Conservation (phyloP, 1,140 invertebrate species). For the Psilanteris sp. region DNA sequence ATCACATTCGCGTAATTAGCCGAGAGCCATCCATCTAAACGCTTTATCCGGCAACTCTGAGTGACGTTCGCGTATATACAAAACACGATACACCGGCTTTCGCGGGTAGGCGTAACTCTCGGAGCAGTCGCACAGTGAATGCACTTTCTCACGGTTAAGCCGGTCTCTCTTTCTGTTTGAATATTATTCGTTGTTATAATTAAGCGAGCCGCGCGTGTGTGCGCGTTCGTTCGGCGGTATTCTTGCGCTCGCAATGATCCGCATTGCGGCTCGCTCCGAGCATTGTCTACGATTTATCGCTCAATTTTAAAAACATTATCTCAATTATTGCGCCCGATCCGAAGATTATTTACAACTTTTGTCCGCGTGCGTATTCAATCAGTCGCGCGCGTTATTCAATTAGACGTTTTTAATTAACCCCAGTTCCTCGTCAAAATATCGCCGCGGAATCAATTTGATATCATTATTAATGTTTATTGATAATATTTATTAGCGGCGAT, state of each 20-base stretch:
- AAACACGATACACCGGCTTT: conserved; percentile 60
- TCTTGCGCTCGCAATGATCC: conserved; percentile 8
- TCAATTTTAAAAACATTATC: conserved; percentile 36
- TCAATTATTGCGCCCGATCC: conserved; percentile 18
- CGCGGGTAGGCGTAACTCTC: conserved; percentile 66
- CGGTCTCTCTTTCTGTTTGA: conserved; percentile 53
- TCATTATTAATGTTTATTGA: background rate
- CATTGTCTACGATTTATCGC: conserved; percentile 42
- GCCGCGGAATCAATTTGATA: background rate
- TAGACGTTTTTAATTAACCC: background rate
- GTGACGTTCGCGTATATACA: conserved; percentile 59
- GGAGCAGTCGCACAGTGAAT: conserved; percentile 64
- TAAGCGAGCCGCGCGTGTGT: conserved; percentile 44
- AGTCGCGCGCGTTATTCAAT: too few species aligned
- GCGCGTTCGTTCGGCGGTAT: conserved; percentile 26
- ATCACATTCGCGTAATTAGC: conserved; percentile 62
- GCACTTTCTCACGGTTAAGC: conserved; percentile 67
- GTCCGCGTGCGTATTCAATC: too few species aligned
- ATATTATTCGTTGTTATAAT: conserved; percentile 68
- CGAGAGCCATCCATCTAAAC: conserved; percentile 58
- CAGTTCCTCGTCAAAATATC: too few species aligned
- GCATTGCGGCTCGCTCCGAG: conserved; percentile 6
- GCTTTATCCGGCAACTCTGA: conserved; percentile 53
- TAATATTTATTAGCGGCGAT: background rate
- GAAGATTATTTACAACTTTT: conserved; percentile 20